Evolutionary conservation across 2,888 invertebrate genomes (phyloP), one percentile per base, ranked within the genome.

Genomic region (Epirrhoe alternata): DNA sequence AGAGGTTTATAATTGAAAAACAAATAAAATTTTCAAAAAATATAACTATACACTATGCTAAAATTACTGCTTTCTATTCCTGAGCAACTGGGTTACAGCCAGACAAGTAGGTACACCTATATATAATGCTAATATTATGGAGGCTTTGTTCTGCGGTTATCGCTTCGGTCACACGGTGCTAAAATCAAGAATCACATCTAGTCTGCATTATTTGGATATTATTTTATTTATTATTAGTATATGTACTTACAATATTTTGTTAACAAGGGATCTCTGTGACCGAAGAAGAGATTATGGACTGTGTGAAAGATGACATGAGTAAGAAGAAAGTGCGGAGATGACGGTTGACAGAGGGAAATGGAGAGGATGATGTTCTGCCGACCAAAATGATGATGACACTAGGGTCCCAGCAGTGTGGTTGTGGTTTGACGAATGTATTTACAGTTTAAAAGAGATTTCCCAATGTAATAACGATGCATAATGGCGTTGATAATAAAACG

Each of bases 401-500:
- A 38, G 10, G 10, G 10, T 10, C 33, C 5, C 5, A 33, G 33
- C 33, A 33, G 33, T 33, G 33, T 33, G 0, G 33, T 1, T 33
- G 33, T 7, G 6, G 33, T 38, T 12, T 42, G 4, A 42, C 2
- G 12, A 5, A 10, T 12, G 12, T 42, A 5, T 42, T 42, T 38
- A 8, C 12, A 42, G 12, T 12, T 4, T 8, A 51, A 38, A 55
- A 45, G 30, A 6, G 14, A 68, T 68, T 70, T 38, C 68, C 52
- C 66, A 72, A 58, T 66, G 73, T 64, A 75, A 73, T 74, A 65
- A 62, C 75, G 72, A 74, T 74, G 74, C 76, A 76, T 75, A 68
- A 75, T 73, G 58, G 73, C 73, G 68, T 31, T 69, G 72, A 75
- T 75, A 77, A 77, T 78, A 77, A 74, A 76, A 68, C 74, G 76